Evolutionary conservation across 2,888 invertebrate genomes (phyloP), one percentile per base, ranked within the genome.

Genomic region (Fragum whitleyi): DNA sequence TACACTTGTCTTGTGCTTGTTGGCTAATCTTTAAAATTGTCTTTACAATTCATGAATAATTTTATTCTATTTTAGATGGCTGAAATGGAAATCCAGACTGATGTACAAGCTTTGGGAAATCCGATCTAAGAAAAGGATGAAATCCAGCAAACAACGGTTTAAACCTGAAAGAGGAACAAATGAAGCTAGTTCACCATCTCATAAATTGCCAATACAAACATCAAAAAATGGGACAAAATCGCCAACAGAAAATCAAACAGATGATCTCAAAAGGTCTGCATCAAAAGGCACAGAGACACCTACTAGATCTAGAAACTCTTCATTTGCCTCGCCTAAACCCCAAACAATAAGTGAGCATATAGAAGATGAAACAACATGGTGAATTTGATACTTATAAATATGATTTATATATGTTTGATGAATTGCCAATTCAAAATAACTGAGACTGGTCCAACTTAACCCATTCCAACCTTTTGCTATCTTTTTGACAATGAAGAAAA

Each of bases 61-160:
- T n/a, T n/a, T n/a, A 36, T 36, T 36, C 32, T 61, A 77, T 75
- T 84, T 11, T 80, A 91, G 91, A 88, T 91, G 91, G 91, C 76
- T 90, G 82, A 89, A 78, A 59, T 91, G 91, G 91, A 91, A 91
- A 67, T 88, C 90, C 26, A 86, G 83, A 70, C 83, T 89, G 73
- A 88, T 84, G 80, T 90, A 81, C 77, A 81, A 85, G 76, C 57
- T 88, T 21, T 88, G 88, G 88, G 79, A 87, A 77, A 81, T 87
- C 39, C 83, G 88, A 61, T 72, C 86, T 67, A 77, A 81, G 19
- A 81, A 21, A 2, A n/a, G n/a, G 26, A 39, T 39, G 47, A 42
- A 51, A 28, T 70, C 71, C 36, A 26, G 59, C 55, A 53, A 19
- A 42, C 51, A 26, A 65, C 51, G 6, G 11, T 23, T 47, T 47